These are phyloP conservation scores for Tokudaia muenninki DNA, from an alignment of 2,797 vertebrate species.

Conservation along the genomic window DNA sequence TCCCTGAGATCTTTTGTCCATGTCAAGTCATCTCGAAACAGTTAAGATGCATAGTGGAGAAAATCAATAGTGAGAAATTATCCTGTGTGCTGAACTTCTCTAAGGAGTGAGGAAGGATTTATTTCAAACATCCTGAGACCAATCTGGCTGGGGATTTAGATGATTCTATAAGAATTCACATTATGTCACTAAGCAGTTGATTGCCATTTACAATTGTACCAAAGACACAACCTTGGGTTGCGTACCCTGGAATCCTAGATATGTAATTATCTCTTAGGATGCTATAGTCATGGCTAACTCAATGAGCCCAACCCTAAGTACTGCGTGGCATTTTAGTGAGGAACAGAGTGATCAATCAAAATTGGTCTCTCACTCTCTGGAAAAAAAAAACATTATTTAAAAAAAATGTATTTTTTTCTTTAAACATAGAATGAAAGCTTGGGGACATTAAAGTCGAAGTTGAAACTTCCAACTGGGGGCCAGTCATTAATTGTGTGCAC, in stretches of 20 bases:
- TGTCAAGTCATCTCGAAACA: constrained; percentile 59
- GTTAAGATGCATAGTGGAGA: constrained; percentile 54
- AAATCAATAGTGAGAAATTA: constrained; percentile 78
- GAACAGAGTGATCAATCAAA: background rate
- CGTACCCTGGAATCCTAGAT: background rate
- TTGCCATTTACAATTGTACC: constrained; percentile 65
- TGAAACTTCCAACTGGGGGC: constrained; percentile 60
- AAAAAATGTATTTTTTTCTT: constrained; percentile 14
- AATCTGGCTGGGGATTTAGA: constrained; percentile 62
- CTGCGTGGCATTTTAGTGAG: background rate
- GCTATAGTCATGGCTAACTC: background rate
- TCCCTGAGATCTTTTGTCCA: constrained; percentile 32
- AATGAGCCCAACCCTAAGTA: background rate
- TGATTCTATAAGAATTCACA: constrained; percentile 60
- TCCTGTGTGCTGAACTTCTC: constrained; percentile 63
- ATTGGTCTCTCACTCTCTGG: background rate
- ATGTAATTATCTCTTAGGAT: background rate
- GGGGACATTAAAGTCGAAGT: constrained; percentile 68
- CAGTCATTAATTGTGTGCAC: constrained; percentile 3
- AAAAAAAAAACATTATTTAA: background rate
- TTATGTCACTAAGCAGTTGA: constrained; percentile 73
- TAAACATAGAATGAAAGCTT: constrained; percentile 59
- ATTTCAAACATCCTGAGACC: constrained; percentile 71
- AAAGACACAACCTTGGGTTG: background rate
- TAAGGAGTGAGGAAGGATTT: constrained; percentile 68